Evolutionary conservation across 1,140 invertebrate genomes (phyloP), one percentile per base, ranked within the genome.

Genomic region (Drosophila burlai): DNA sequence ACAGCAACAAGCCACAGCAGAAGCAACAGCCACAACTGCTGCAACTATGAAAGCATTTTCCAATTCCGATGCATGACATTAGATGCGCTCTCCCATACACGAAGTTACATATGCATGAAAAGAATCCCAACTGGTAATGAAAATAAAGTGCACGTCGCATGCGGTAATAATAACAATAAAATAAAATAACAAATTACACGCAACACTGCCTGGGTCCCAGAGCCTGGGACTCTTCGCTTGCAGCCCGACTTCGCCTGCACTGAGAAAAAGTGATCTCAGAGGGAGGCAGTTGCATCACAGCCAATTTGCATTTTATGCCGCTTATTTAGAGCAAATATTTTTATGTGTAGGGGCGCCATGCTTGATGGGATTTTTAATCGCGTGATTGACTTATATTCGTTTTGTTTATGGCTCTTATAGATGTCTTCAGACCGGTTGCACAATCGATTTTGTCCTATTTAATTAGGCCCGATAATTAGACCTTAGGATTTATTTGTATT

Each of bases 181-280:
- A 91, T 91, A 91, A 91, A 91, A 91, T 91, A 91, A 91, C 89
- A 91, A 91, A 91, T 91, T 91, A 91, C 87, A 91, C 89, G 89
- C 89, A 91, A 91, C 89, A 91, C 83, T 91, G 89, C 69, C 46
- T 60, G 29, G 67, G 68, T 43, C 63, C 54, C 45, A 52, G 26
- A 55, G 68, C 54, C 58, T 62, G 66, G 38, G 63, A 69, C 45
- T 65, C 52, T 76, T 45, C 18, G 42, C 65, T 46, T 42, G 24
- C 47, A 18, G 42, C 16, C 64, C 64, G 26, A 72, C 64, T 21
- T 57, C 50, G 43, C 16, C 68, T 54, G 49, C 67, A 67, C 68
- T 73, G 69, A n/a, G 21, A 58, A 38, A 71, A 66, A 58, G n/a
- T 24, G 18, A 16, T 24, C 13, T 2, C 13, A 36, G 7, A 55